Conservation (phyloP, 2,113 vertebrate genomes). For the Crotalus horridus region DNA sequence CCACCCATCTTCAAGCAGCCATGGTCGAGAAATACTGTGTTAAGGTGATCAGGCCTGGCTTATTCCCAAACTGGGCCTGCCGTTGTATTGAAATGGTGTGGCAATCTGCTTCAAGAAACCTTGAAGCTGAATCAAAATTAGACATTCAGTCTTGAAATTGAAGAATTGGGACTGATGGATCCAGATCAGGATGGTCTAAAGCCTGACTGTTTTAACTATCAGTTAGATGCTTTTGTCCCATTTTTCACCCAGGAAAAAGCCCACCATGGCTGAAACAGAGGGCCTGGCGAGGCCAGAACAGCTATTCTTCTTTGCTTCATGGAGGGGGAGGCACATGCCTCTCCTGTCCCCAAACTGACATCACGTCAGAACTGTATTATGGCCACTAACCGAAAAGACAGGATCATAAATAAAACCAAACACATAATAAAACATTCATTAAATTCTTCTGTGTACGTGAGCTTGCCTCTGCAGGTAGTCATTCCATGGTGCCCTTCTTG, state of each 20-base stretch:
- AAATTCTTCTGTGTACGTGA: background rate
- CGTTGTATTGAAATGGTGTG: background rate
- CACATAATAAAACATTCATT: background rate
- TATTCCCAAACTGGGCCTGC: background rate
- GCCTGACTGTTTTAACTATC: background rate
- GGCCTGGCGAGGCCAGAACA: background rate
- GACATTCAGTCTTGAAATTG: background rate
- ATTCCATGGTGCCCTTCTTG: background rate
- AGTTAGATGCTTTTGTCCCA: background rate
- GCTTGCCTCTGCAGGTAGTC: background rate
- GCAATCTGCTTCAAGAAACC: background rate
- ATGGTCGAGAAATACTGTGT: too few species aligned
- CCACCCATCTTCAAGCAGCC: background rate
- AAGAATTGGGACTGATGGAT: background rate
- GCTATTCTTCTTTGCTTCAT: background rate
- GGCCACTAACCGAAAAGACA: background rate
- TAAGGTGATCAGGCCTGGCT: background rate
- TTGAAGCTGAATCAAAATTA: background rate
- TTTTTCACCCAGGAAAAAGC: background rate
- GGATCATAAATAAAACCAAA: background rate
- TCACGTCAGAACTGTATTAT: background rate
- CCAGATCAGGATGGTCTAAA: background rate
- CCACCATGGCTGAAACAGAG: background rate
- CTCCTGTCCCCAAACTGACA: background rate
- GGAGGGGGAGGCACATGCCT: background rate